Percentiles rank a stretch among this genome's conserved stretches.
These are phyloP conservation scores for Coptodon rendalli DNA, from an alignment of 2,113 vertebrate genomes.

Conservation along the genomic window DNA sequence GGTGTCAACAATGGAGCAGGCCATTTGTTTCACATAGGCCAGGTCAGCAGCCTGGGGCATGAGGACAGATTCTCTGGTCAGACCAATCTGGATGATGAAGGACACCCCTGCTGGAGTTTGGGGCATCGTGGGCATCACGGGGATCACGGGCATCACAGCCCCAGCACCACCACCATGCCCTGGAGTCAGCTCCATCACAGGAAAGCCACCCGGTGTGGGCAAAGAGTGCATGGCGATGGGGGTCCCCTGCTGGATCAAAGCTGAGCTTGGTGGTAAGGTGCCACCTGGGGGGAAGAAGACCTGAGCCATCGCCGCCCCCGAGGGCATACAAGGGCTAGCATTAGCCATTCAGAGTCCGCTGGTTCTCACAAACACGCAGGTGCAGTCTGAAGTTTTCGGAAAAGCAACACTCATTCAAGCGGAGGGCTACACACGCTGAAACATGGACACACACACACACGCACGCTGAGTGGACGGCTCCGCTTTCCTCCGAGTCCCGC, in stretches of 20 bases:
- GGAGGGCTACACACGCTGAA: background rate
- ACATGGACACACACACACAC: background rate
- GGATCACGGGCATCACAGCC: background rate
- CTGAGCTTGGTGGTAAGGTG: conserved; percentile 43
- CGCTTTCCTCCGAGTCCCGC: conserved; percentile 9
- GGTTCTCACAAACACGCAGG: background rate
- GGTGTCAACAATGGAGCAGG: conserved; percentile 88
- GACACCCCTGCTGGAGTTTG: conserved; percentile 73
- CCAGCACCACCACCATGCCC: conserved; percentile 40
- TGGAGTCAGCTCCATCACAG: conserved; percentile 39
- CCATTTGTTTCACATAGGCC: conserved; percentile 85
- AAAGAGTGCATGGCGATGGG: conserved; percentile 35
- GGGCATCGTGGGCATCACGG: conserved; percentile 10
- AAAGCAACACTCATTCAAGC: conserved; percentile 36
- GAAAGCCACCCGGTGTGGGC: conserved; percentile 24
- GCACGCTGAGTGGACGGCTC: background rate
- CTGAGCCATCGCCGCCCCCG: conserved; percentile 52
- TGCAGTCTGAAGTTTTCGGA: background rate
- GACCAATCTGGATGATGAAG: conserved; percentile 88
- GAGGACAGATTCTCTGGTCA: conserved; percentile 84
- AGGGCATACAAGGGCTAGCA: conserved; percentile 68
- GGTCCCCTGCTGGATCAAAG: conserved; percentile 51
- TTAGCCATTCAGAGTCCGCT: conserved; percentile 63
- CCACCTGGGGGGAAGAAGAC: conserved; percentile 62
- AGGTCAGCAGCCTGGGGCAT: conserved; percentile 78